These are phyloP conservation scores for Malurus melanocephalus DNA, from an alignment of 2,113 vertebrate genomes.

Conservation along the genomic window DNA sequence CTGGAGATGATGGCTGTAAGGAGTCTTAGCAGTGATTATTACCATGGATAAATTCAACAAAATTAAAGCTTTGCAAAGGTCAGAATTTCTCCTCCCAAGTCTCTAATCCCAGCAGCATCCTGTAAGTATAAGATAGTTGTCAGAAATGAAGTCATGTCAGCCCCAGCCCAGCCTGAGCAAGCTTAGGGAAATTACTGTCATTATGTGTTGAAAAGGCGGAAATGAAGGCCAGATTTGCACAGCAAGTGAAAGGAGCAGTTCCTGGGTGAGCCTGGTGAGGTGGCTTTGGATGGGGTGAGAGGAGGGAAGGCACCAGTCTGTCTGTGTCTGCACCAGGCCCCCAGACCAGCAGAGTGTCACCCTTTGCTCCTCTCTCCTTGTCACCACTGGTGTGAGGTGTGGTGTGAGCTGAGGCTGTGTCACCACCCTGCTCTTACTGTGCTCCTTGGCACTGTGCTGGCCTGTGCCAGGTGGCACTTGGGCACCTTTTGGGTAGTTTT, in stretches of 20 bases:
- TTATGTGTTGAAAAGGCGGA: neutral
- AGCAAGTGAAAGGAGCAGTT: neutral
- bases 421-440: neutral
- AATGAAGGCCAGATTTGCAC: neutral
- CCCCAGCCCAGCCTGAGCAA: neutral
- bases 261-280: neutral
- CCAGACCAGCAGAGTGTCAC: neutral
- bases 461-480: neutral
- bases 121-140: slow-evolving; percentile 22
- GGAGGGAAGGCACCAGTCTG: neutral
- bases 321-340: neutral
- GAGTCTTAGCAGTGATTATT: slow-evolving; percentile 13
- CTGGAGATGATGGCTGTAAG: neutral
- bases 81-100: neutral
- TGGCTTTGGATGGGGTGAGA: neutral
- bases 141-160: slow-evolving; percentile 9
- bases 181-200: slow-evolving; percentile 20
- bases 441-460: neutral
- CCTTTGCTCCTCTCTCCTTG: neutral
- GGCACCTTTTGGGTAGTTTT: neutral
- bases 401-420: neutral
- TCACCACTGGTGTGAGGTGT: fast-evolving
- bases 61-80: slow-evolving; percentile 46
- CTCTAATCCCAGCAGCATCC: slow-evolving; percentile 27
- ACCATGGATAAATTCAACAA: slow-evolving; percentile 3